A percentile compares a stretch with the other conserved stretches of the same genome.
phyloP scores from a whole-genome alignment of 2,113 vertebrate genomes.

The Amazona guildingii region DNA sequence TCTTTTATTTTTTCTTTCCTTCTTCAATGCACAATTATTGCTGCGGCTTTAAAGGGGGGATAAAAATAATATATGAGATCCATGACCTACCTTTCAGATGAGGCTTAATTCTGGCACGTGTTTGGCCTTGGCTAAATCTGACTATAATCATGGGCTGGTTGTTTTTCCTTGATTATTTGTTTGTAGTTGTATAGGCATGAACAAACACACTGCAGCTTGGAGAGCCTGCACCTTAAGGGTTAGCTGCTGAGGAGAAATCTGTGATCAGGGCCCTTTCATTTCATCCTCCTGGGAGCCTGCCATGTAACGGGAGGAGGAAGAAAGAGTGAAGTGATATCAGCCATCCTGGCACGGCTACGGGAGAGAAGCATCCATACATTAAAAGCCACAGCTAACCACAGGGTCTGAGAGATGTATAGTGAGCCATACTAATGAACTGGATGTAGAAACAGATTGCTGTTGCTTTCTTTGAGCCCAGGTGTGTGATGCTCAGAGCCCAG shows the following conservation, averaged over 20 bases:
- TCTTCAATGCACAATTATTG: background rate
- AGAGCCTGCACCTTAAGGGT: background rate
- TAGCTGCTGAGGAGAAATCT: background rate
- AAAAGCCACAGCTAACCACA: background rate
- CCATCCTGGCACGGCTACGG: background rate
- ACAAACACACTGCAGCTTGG: background rate
- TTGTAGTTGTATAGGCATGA: background rate
- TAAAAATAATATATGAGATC: background rate
- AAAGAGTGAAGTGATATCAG: background rate
- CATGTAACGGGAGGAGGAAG: background rate
- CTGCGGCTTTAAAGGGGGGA: background rate
- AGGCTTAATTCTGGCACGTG: background rate
- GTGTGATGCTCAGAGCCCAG: background rate
- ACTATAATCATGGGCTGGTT: background rate
- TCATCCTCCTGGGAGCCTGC: background rate
- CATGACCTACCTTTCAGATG: background rate
- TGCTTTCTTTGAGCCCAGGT: background rate
- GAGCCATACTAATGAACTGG: background rate
- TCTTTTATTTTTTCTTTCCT: accelerated
- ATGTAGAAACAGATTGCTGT: background rate
- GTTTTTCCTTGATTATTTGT: background rate
- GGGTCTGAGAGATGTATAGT: background rate
- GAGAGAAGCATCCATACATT: background rate
- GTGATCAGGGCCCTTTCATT: background rate
- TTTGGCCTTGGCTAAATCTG: background rate